Evolutionary conservation across 2,888 invertebrate species (phyloP).

Genomic region (Schrankia costaestrigalis): DNA sequence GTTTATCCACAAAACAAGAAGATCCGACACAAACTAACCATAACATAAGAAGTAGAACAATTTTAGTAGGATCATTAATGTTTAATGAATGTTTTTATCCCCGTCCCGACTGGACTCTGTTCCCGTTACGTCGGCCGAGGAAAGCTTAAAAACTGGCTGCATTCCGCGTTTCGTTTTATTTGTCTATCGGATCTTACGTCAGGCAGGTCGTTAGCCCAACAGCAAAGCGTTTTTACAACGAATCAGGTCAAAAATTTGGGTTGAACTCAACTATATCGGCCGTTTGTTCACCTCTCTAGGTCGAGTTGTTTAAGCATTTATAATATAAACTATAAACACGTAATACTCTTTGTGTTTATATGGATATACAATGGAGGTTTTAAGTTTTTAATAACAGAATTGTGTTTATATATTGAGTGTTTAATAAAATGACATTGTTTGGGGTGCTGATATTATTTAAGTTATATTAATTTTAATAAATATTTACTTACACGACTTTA

Average conservation of each 20-base stretch:
- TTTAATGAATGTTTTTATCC: conserved; percentile 19
- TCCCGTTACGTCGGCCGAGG: conserved; percentile 43
- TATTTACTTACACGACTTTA: no score
- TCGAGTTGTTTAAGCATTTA: conserved; percentile 40
- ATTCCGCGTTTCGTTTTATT: conserved; percentile 61
- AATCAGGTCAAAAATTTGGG: conserved; percentile 74
- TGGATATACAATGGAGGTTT: conserved; percentile 8
- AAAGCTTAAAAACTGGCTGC: conserved; percentile 52
- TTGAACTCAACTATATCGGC: conserved; percentile 63
- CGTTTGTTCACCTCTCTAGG: conserved; percentile 76
- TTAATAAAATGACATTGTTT: conserved; percentile 6
- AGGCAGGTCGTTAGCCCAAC: conserved; percentile 60
- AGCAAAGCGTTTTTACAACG: conserved; percentile 57
- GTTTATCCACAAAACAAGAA: neutral
- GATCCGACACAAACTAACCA: conserved; percentile 8
- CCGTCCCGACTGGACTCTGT: conserved; percentile 21
- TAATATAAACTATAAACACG: conserved; percentile 12
- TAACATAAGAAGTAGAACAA: conserved; percentile 16
- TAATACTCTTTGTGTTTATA: neutral
- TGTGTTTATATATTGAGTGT: no score
- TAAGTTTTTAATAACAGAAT: no score
- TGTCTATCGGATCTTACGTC: conserved; percentile 59
- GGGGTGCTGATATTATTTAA: no score
- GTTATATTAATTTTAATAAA: no score
- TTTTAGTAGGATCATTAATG: conserved; percentile 30